Evolutionary conservation across 1,140 invertebrate species (phyloP), one percentile per base, ranked within the genome.

Genomic region (Drosophila pandora): DNA sequence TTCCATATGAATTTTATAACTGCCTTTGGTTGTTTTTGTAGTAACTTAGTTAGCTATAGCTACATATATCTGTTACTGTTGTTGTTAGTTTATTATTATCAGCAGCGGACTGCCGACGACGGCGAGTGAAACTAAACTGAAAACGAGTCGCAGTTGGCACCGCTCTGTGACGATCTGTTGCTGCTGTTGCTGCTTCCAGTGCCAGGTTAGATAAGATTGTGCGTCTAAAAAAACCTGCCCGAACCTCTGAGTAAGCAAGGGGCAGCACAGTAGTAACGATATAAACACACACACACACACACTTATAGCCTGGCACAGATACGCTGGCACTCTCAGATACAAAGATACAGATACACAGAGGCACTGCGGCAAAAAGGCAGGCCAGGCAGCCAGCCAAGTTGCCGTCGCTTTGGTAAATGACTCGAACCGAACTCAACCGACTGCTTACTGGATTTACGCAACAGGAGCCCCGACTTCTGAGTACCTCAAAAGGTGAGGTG

Each of bases 201-300:
- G 79, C 61, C 84, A 88, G 61, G 83, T 88, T 88, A 88, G 83
- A 88, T 88, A 88, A 88, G 83, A 89, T 88, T 88, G 79, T 88
- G 84, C 73, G 84, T 83, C 75, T 79, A 68, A 88, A 78, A 74
- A 84, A 87, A 81, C 81, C 81, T 70, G 83, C 78, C 43, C 53
- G 47, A 62, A 58, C 52, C 64, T 62, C 64, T 59, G 64, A 50
- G 56, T 67, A 79, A 78, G 60, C 71, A 61, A 64, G 60, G 48
- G 59, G 70, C 58, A 58, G 63, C 71, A 75, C 71, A 65, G 71
- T 75, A 75, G 71, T 75, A 75, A 50, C 60, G 60, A 75, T 75
- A 75, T 75, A 75, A 75, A 75, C 71, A 65, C 70, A 58, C 53
- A 64, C 58, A 47, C 53, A 60, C 55, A 71, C 47, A 23, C 7